Evolutionary conservation across 1,140 invertebrate species (phyloP).

Genomic region (Drosophila watanabei): DNA sequence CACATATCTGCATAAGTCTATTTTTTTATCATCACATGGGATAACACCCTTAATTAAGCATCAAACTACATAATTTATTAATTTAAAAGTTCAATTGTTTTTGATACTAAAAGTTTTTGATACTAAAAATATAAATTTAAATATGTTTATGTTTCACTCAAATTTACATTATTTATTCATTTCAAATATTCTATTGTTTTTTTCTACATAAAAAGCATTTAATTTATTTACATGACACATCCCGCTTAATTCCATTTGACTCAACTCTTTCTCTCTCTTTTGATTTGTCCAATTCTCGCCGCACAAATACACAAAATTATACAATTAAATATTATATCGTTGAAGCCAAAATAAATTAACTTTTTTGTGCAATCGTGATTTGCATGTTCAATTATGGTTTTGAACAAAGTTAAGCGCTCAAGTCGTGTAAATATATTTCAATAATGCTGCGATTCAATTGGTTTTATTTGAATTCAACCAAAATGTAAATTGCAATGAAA

Average conservation of each 20-base stretch:
- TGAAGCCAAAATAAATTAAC: constrained; percentile 39
- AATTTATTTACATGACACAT: constrained; percentile 7
- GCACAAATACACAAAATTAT: constrained; percentile 20
- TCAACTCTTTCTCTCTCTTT: neutral
- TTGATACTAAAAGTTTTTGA: neutral
- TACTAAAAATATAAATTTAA: neutral
- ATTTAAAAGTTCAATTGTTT: too few relatives aligned
- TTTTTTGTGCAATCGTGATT: constrained; percentile 44
- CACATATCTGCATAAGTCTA: too few relatives aligned
- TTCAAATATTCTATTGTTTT: neutral
- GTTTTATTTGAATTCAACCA: constrained; percentile 4
- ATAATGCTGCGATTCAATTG: constrained; percentile 34
- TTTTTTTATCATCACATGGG: too few relatives aligned
- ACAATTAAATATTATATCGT: constrained; percentile 49
- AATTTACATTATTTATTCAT: neutral
- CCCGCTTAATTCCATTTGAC: constrained; percentile 16
- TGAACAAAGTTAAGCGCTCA: neutral
- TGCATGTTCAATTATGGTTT: constrained; percentile 27
- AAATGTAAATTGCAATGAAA: constrained; percentile 30
- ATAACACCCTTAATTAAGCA: too few relatives aligned
- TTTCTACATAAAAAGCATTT: constrained; percentile 4
- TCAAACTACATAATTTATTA: too few relatives aligned
- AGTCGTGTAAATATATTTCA: constrained; percentile 31
- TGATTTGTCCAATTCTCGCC: constrained; percentile 3
- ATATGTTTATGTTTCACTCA: neutral